These are phyloP conservation scores for Herminia tarsipennalis DNA, from an alignment of 2,888 invertebrate species.

Conservation along the genomic window DNA sequence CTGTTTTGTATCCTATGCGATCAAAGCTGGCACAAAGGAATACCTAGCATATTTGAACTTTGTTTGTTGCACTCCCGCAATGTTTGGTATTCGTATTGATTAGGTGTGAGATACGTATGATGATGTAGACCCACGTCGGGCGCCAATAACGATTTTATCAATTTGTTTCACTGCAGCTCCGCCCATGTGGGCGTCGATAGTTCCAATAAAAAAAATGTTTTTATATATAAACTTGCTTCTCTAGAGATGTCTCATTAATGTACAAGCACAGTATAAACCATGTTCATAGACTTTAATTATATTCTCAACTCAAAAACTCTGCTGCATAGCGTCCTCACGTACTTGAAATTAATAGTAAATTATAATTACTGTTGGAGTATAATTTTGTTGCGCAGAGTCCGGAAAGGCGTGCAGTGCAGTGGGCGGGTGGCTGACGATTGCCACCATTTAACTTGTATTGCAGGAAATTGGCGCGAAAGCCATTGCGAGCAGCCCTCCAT, in stretches of 20 bases:
- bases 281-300: slow-evolving; percentile 1
- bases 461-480: slow-evolving; percentile 66
- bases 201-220: no score
- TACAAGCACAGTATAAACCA: not conserved
- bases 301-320: not conserved
- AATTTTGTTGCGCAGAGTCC: slow-evolving; percentile 30
- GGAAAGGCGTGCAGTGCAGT: slow-evolving; percentile 40
- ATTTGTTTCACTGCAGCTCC: not conserved
- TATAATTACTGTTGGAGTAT: slow-evolving; percentile 17
- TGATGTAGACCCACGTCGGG: slow-evolving; percentile 47
- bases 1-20: slow-evolving; percentile 22
- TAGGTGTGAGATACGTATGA: slow-evolving; percentile 34
- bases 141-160: slow-evolving; percentile 38
- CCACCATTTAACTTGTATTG: slow-evolving; percentile 66
- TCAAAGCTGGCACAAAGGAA: slow-evolving; percentile 36
- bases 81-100: slow-evolving; percentile 37
- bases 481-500: slow-evolving; percentile 37
- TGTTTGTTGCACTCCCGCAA: slow-evolving; percentile 25
- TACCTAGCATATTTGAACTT: slow-evolving; percentile 27
- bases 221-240: no score
- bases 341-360: slow-evolving; percentile 22
- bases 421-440: slow-evolving; percentile 51
- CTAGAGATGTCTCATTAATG: no score
- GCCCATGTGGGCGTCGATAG: no score
- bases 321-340: not conserved